These are phyloP conservation scores for Thunnus thynnus DNA, from an alignment of 2,113 vertebrate genomes.

Conservation along the genomic window DNA sequence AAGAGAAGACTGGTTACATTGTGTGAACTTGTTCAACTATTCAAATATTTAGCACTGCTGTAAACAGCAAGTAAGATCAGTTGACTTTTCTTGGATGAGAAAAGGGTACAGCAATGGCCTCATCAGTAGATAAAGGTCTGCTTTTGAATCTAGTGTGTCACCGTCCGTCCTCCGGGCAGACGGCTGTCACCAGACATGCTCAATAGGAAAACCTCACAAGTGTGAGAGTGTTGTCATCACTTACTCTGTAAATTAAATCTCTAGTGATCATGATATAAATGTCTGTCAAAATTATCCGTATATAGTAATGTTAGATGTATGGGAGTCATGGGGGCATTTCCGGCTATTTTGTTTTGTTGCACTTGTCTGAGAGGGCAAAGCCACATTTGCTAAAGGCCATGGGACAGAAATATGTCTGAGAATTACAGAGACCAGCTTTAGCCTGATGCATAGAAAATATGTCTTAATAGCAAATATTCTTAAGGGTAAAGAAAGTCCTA, in stretches of 20 bases:
- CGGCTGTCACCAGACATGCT: constrained; percentile 16
- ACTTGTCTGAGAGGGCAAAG: constrained; percentile 1
- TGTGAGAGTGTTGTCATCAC: not conserved
- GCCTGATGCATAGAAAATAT: not conserved
- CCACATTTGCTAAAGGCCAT: constrained; percentile 25
- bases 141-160: constrained; percentile 4
- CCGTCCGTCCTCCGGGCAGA: not conserved
- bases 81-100: constrained; percentile 2
- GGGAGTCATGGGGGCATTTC: constrained; percentile 8
- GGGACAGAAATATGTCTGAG: not conserved
- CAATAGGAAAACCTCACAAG: constrained; percentile 12
- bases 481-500: not conserved
- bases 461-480: not conserved
- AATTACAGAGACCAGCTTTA: not conserved
- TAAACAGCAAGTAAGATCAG: constrained; percentile 5
- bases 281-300: not conserved
- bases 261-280: constrained; percentile 27
- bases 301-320: not conserved
- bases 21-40: constrained; percentile 13
- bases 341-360: not conserved
- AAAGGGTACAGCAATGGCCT: not conserved
- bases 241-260: constrained; percentile 13
- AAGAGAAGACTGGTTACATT: not conserved
- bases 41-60: not conserved
- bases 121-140: constrained; percentile 22